phyloP scores from a whole-genome alignment of 2,113 vertebrate species.

The Leucoraja erinaceus region DNA sequence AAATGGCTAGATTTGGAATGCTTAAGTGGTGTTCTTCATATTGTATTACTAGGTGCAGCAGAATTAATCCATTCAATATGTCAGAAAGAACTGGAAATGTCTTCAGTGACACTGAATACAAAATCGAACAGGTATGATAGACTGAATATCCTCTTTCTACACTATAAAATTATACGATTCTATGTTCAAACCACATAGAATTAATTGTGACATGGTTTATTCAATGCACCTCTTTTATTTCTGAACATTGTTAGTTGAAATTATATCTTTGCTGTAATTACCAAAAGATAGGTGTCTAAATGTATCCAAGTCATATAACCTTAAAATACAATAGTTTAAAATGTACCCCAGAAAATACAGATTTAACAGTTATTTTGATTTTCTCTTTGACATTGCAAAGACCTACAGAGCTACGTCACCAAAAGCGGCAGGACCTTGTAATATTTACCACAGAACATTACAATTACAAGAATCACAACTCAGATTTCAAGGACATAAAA shows the following conservation, averaged over 20 bases:
- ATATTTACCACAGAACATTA: background rate
- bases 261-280: background rate
- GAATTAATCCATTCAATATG: no score
- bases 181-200: background rate
- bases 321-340: background rate
- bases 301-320: background rate
- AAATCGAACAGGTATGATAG: background rate
- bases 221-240: background rate
- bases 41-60: no score
- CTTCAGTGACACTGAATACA: background rate
- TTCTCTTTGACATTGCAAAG: background rate
- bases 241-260: background rate
- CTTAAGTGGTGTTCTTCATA: no score
- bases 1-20: no score
- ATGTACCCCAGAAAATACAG: background rate
- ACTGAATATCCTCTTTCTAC: background rate
- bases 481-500: background rate
- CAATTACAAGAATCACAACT: background rate
- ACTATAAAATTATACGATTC: background rate
- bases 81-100: background rate
- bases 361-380: background rate
- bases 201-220: background rate
- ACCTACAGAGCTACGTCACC: no score
- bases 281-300: background rate
- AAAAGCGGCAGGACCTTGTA: background rate